Percentiles rank a stretch among this genome's conserved stretches.
phyloP scores from a whole-genome alignment of 1,140 invertebrate species.

The Trichonephila inaurata region DNA sequence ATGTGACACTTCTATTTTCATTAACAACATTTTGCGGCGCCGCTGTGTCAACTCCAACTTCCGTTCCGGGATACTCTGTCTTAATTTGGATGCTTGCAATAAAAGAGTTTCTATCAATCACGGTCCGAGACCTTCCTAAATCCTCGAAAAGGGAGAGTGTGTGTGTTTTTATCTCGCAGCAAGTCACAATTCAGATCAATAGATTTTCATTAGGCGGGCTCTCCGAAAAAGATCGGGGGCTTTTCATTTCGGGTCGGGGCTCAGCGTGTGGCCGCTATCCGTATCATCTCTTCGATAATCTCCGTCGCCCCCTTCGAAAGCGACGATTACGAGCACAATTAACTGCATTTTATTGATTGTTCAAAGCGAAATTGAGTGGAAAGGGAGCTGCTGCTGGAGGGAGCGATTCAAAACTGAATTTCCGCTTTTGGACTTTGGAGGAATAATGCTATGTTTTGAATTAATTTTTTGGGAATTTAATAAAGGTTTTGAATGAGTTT shows the following conservation, averaged over 20 bases:
- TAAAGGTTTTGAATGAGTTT: too few relatives aligned
- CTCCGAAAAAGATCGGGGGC: constrained; percentile 59
- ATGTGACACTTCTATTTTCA: constrained; percentile 31
- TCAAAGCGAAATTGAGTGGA: constrained; percentile 66
- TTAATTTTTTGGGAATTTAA: too few relatives aligned
- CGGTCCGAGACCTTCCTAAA: not conserved
- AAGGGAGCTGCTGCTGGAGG: not conserved
- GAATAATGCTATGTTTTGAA: too few relatives aligned
- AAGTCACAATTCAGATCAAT: constrained; percentile 47
- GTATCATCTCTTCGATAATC: constrained; percentile 54
- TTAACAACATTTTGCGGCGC: constrained; percentile 19
- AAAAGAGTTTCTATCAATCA: constrained; percentile 47
- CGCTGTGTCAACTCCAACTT: constrained; percentile 6
- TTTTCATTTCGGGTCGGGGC: constrained; percentile 28
- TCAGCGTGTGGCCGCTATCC: constrained; percentile 26
- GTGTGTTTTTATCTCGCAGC: constrained; percentile 46
- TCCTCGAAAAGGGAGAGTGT: not conserved
- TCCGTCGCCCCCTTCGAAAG: constrained; percentile 30
- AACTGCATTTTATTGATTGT: constrained; percentile 69
- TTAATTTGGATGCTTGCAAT: constrained; percentile 53
- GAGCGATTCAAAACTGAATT: constrained; percentile 30
- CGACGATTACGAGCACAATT: constrained; percentile 66
- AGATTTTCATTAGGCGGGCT: constrained; percentile 63
- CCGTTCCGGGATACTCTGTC: constrained; percentile 13
- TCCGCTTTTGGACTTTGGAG: too few relatives aligned